Evolutionary conservation across 2,113 vertebrate species (phyloP), one percentile per base, ranked within the genome.

Genomic region (Anhinga anhinga): DNA sequence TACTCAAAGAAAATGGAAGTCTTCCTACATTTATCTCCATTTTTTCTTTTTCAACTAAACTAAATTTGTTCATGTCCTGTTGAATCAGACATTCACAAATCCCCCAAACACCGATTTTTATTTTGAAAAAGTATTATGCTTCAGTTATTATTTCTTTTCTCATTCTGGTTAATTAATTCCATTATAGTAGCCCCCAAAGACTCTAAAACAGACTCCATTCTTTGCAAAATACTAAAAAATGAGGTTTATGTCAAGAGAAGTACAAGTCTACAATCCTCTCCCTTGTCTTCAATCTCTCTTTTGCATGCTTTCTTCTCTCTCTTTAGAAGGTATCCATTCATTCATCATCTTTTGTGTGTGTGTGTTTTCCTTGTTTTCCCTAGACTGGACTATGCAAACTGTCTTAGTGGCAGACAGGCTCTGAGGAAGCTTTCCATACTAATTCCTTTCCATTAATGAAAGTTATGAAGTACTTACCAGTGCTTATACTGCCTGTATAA

Each of bases 311-410:
- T 70, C 72, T 81, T 81, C 55, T 69, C 3, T 88, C 13, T n/a
- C 22, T 74, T 90, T 81, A 88, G 88, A 92, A 74, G 44, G 40
- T 92, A 40, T 74, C 56, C 59, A 78, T 90, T 89, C 77, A 84
- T 93, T 80, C 59, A 17, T 65, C 59, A 44, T 58, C 56, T 77
- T 91, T 34, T 21, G 32, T 80, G 12, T 78, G 22, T 90, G 13
- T 82, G 21, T 71, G 50, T 90, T 88, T 93, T 88, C 82, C 85
- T 85, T 73, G 67, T 81, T 93, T 96, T 94, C 63, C 74, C 50
- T 74, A 50, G 22, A 55, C 67, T 66, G 53, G 42, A 34, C 50
- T 92, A 29, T 72, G 45, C 45, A 90, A 91, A 86, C 78, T 91
- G 44, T 67, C 40, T 82, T 73, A 53, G 22, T 61, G 73, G 44